These are phyloP conservation scores for Nycticebus coucang DNA, from an alignment of 2,113 vertebrate genomes.

Conservation along the genomic window DNA sequence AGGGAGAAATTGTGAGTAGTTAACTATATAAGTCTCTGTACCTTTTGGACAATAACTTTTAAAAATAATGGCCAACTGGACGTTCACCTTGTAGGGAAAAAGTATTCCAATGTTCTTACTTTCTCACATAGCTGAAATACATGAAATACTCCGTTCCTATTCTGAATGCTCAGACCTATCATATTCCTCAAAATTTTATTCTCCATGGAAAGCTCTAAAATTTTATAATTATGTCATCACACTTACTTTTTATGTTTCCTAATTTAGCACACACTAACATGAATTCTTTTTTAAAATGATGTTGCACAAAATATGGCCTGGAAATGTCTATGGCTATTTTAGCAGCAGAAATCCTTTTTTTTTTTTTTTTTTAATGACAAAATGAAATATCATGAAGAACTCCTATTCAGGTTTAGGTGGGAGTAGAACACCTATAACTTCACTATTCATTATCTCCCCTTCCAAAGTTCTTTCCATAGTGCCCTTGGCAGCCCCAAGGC, in stretches of 20 bases:
- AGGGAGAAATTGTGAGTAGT: not conserved
- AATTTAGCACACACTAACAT: not conserved
- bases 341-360: not conserved
- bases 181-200: not conserved
- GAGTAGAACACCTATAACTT: not conserved
- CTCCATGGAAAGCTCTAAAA: not conserved
- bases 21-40: not conserved
- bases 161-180: not conserved
- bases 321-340: not conserved
- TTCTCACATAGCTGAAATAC: not conserved
- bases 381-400: not conserved
- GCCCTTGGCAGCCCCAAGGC: no score
- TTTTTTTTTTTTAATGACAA: not conserved
- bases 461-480: not conserved
- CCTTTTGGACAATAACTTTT: not conserved
- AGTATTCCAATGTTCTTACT: not conserved
- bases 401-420: not conserved
- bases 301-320: not conserved
- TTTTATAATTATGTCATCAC: not conserved
- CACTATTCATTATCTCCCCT: rapidly evolving
- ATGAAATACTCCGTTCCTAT: not conserved
- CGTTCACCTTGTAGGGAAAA: not conserved
- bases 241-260: not conserved
- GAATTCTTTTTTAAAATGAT: not conserved
- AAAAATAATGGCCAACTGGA: not conserved